These are phyloP conservation scores for Noctua comes DNA, from an alignment of 2,888 invertebrate genomes.

Conservation along the genomic window DNA sequence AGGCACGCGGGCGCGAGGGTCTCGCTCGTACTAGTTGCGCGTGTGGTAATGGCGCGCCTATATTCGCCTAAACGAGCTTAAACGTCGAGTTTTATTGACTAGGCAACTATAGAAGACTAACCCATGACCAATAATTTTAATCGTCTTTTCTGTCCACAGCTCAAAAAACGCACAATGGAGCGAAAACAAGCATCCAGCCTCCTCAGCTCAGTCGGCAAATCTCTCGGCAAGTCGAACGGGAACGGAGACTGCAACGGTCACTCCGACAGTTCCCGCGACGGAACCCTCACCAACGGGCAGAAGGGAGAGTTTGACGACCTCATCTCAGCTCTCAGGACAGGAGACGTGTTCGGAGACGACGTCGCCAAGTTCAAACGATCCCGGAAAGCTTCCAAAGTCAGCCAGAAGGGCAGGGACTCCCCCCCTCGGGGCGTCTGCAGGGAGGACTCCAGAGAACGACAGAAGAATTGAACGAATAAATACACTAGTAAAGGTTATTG, in stretches of 20 bases:
- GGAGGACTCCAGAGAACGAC: constrained; percentile 87
- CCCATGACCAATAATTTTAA: background rate
- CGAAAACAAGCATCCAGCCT: constrained; percentile 94
- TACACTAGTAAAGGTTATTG: constrained; percentile 58
- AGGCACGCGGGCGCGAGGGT: background rate
- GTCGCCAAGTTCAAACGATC: constrained; percentile 95
- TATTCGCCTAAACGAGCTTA: background rate
- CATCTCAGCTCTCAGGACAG: constrained; percentile 97
- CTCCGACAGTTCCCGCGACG: constrained; percentile 80
- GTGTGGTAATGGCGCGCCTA: background rate
- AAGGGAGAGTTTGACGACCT: constrained; percentile 99
- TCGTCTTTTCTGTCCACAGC: constrained; percentile 78
- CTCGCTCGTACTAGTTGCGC: background rate
- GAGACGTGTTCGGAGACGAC: constrained; percentile 98
- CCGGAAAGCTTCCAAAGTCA: constrained; percentile 85
- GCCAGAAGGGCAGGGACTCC: constrained; percentile 86
- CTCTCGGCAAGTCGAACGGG: constrained; percentile 91
- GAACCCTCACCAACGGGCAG: constrained; percentile 85
- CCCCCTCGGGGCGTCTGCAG: constrained; percentile 84
- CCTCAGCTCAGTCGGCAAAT: constrained; percentile 93
- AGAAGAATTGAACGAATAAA: constrained; percentile 81
- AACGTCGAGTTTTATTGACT: background rate
- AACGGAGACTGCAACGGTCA: constrained; percentile 91
- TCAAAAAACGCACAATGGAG: constrained; percentile 96
- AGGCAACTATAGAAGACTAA: background rate